A percentile compares a stretch with the other conserved stretches of the same genome.
Conservation (phyloP, 2,797 vertebrate genomes). For the Brachyrhaphis roseni region DNA sequence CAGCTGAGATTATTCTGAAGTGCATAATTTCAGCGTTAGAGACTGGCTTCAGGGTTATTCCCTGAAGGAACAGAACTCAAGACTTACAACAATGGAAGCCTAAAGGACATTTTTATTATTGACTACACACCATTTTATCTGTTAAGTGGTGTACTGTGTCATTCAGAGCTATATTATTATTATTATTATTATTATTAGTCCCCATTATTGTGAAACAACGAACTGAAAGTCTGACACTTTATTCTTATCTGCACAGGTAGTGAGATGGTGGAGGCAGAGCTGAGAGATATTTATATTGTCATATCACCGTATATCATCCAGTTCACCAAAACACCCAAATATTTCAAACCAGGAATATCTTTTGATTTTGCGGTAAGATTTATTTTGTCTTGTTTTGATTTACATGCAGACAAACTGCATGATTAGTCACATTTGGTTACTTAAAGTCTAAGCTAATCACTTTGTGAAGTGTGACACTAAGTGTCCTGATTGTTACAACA, state of each 20-base stretch:
- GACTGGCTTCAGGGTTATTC: too few relatives aligned
- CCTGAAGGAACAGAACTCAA: not conserved
- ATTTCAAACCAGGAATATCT: constrained; percentile 74
- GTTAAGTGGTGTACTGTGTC: too few relatives aligned
- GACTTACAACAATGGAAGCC: not conserved
- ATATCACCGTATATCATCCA: constrained; percentile 69
- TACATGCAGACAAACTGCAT: not conserved
- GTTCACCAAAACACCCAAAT: constrained; percentile 71
- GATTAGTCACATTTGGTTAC: not conserved
- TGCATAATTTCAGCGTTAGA: too few relatives aligned
- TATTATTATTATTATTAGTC: too few relatives aligned
- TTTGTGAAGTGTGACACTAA: too few relatives aligned
- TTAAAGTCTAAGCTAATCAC: too few relatives aligned
- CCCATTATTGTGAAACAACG: not conserved
- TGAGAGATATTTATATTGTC: constrained; percentile 68
- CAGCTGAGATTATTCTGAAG: too few relatives aligned
- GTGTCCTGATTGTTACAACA: too few relatives aligned
- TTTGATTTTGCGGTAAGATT: constrained; percentile 61
- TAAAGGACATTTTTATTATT: too few relatives aligned
- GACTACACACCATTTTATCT: too few relatives aligned
- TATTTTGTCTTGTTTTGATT: not conserved
- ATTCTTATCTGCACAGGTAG: constrained; percentile 47
- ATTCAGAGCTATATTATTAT: too few relatives aligned
- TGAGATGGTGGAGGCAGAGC: constrained; percentile 72
- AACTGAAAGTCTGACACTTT: not conserved